Base-by-base conservation (phyloP, 2,797 vertebrate species). In the Acanthornis magna region DNA sequence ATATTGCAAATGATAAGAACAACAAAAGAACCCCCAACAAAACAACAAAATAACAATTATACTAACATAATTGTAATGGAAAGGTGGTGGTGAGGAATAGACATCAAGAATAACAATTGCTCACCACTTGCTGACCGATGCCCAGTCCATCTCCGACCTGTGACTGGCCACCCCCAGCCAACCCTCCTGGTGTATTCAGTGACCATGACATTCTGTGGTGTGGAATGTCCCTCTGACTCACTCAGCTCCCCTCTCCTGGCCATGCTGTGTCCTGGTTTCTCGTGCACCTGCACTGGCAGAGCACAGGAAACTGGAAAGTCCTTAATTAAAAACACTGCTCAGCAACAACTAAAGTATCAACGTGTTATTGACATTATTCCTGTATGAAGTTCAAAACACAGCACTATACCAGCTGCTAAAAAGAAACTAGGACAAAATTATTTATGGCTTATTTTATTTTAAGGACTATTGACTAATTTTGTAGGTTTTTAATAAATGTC, bases 1-100 rank as follows among this genome's bases (percentile, higher is more conserved):
- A 3, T 23, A 40, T 18, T 5, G 20, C 7, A 8, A 47, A 26
- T 67, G 0, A 34, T 30, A 21, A 53, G 3, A 47, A 18, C 3
- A 43, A 42, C 8, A 25, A 50, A 34, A 6, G n/a, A 34, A 42
- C 0, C 1, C 9, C 9, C 16, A 30, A 18, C 2, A 9, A 72
- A 51, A 5, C 5, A 47, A 13, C 3, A 57, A 65, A 20, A 36
- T 4, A 40, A 2, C 8, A 67, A 23, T 6, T 48, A 1, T 9
- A 53, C 12, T 16, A 60, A 11, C 23, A 11, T 2, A 32, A 29
- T 27, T 25, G 2, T 12, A 20, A 10, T 43, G 16, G 12, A n/a
- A 43, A 50, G 16, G 1, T 27, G 18, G 16, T 32, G 13, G 17
- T 61, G 48, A 32, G 27, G 32, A 43, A 29, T n/a, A 29, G 62